These are phyloP conservation scores for Eulemur coronatus DNA, from an alignment of 2,797 vertebrate species.

Conservation along the genomic window DNA sequence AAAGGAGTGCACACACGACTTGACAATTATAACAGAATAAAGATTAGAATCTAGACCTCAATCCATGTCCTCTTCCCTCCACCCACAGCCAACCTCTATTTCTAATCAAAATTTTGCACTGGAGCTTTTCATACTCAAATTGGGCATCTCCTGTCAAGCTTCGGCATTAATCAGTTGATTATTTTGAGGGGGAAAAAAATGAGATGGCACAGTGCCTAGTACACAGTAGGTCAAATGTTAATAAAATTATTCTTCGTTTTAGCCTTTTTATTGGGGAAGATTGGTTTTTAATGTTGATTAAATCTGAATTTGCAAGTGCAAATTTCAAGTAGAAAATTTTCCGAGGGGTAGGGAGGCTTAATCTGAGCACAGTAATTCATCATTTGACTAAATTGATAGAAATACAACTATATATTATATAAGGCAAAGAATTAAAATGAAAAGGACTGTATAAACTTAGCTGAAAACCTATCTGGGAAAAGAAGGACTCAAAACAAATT, in stretches of 20 bases:
- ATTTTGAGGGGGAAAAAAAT: background rate
- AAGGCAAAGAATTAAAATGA: background rate
- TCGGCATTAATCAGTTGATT: background rate
- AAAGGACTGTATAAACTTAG: background rate
- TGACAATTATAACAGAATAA: background rate
- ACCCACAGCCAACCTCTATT: background rate
- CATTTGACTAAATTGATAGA: background rate
- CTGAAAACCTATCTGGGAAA: background rate
- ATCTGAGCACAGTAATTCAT: background rate
- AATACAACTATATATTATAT: background rate
- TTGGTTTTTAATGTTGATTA: background rate
- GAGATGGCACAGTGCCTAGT: background rate
- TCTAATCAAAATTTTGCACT: background rate
- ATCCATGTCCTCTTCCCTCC: background rate
- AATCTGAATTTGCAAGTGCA: background rate
- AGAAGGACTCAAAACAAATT: background rate
- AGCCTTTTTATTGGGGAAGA: background rate
- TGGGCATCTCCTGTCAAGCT: background rate
- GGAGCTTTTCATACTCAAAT: background rate
- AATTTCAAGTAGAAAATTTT: background rate
- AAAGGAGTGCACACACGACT: background rate
- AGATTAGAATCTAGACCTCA: background rate
- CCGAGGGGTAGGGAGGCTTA: no score
- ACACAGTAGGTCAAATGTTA: background rate
- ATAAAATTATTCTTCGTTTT: background rate